Percentiles rank a stretch among this genome's conserved stretches.
phyloP scores from a whole-genome alignment of 2,888 invertebrate species.

The Coenonympha glycerion region DNA sequence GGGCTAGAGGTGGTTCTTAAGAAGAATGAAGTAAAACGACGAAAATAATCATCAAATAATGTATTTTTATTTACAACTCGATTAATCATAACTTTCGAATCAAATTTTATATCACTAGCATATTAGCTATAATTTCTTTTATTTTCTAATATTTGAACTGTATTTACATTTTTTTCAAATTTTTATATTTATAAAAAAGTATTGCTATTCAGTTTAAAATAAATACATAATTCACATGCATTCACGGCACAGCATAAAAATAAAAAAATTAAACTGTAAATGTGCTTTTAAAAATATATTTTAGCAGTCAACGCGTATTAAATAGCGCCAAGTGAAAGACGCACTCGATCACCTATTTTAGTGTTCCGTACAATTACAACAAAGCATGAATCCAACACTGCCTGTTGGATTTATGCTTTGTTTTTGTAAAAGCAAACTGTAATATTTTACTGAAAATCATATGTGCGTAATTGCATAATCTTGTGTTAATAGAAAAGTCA shows the following conservation, averaged over 20 bases:
- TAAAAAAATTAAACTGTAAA: background rate
- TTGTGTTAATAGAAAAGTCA: too few species aligned
- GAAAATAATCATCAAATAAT: slow-evolving; percentile 61
- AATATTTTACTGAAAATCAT: too few species aligned
- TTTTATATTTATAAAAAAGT: slow-evolving; percentile 27
- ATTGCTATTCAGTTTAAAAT: slow-evolving; percentile 35
- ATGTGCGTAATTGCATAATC: too few species aligned
- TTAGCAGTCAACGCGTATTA: background rate
- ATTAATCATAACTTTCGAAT: slow-evolving; percentile 59
- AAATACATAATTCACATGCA: slow-evolving; percentile 10
- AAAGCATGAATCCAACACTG: too few species aligned
- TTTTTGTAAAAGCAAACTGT: too few species aligned
- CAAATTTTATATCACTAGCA: slow-evolving; percentile 39
- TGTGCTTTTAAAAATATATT: background rate
- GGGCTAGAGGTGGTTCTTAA: too few species aligned
- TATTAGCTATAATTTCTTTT: slow-evolving; percentile 36
- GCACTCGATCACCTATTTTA: background rate
- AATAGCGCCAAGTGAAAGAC: background rate
- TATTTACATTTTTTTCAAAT: slow-evolving; percentile 38
- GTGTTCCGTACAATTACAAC: background rate
- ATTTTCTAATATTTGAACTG: slow-evolving; percentile 29
- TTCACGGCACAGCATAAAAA: slow-evolving; percentile 12
- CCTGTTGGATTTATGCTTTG: too few species aligned
- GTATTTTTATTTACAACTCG: slow-evolving; percentile 72
- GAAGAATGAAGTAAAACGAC: slow-evolving; percentile 22